Evolutionary conservation across 2,888 invertebrate species (phyloP).

Genomic region (Cylindroiulus punctatus): DNA sequence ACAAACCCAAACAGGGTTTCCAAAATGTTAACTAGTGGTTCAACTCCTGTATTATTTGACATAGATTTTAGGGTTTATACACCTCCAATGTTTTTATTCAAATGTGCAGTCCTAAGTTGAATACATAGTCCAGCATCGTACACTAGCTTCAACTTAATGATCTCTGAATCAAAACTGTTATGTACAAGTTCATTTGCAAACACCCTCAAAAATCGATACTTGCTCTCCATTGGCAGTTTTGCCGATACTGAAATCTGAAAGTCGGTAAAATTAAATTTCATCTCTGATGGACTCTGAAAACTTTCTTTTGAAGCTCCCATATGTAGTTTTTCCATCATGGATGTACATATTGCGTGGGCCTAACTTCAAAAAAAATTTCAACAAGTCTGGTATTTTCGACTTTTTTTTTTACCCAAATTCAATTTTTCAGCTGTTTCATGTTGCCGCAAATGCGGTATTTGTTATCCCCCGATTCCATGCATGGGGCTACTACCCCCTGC

Average conservation of each 20-base stretch:
- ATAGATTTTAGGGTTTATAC: background rate
- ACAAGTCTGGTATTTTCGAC: background rate
- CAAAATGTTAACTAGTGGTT: background rate
- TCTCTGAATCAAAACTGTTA: no score
- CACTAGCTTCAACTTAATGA: no score
- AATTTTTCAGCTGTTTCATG: background rate
- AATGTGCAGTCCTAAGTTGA: no score
- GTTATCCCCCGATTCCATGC: constrained; percentile 25
- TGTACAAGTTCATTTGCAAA: no score
- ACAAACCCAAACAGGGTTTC: background rate
- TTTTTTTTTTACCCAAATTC: background rate
- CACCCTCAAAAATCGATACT: no score
- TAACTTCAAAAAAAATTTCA: background rate
- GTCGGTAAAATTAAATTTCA: no score
- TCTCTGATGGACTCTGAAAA: no score
- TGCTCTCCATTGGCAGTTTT: no score
- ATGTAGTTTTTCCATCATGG: background rate
- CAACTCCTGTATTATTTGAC: background rate
- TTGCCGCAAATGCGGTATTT: constrained; percentile 45
- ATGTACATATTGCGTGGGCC: background rate
- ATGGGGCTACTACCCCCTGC: background rate
- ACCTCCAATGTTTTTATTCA: no score
- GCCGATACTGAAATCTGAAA: no score
- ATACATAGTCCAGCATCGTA: no score
- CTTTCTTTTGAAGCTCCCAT: no score